A percentile compares a stretch with the other conserved stretches of the same genome.
Conservation (phyloP, 2,797 vertebrate species). For the Ispidina lecontei region DNA sequence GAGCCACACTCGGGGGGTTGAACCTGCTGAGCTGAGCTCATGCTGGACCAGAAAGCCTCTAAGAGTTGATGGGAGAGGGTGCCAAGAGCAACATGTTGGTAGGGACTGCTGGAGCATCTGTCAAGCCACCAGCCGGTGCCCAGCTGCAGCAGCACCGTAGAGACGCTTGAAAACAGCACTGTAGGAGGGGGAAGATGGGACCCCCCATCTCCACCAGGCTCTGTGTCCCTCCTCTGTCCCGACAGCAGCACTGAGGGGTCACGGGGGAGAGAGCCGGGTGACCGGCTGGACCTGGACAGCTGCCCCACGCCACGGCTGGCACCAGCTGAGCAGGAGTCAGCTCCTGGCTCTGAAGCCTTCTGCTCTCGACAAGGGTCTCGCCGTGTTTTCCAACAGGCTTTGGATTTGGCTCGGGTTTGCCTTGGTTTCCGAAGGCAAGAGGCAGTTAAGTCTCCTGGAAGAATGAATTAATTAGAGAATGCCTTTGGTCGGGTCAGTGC, state of each 20-base stretch:
- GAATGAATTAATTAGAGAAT: constrained; percentile 66
- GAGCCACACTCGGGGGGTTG: neutral
- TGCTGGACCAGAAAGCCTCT: neutral
- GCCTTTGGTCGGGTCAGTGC: constrained; percentile 63
- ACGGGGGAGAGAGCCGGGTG: accelerated
- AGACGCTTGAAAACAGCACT: neutral
- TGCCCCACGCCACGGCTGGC: accelerated
- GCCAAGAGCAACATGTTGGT: neutral
- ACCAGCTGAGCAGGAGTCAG: neutral
- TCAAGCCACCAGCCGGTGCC: neutral
- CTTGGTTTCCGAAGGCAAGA: constrained; percentile 59
- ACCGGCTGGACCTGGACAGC: neutral
- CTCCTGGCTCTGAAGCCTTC: neutral
- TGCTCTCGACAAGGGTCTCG: constrained; percentile 2
- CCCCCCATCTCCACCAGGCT: neutral
- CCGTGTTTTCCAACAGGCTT: neutral
- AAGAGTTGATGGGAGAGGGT: accelerated
- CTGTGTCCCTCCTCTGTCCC: neutral
- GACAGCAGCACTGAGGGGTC: accelerated
- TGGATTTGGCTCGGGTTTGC: constrained; percentile 31
- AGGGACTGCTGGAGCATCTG: neutral
- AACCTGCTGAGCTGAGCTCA: neutral
- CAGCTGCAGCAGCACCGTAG: neutral
- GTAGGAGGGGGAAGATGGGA: neutral
- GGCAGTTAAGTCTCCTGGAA: constrained; percentile 61